Evolutionary conservation across 2,797 vertebrate genomes (phyloP).

Genomic region (Sphenopsis melanotis): DNA sequence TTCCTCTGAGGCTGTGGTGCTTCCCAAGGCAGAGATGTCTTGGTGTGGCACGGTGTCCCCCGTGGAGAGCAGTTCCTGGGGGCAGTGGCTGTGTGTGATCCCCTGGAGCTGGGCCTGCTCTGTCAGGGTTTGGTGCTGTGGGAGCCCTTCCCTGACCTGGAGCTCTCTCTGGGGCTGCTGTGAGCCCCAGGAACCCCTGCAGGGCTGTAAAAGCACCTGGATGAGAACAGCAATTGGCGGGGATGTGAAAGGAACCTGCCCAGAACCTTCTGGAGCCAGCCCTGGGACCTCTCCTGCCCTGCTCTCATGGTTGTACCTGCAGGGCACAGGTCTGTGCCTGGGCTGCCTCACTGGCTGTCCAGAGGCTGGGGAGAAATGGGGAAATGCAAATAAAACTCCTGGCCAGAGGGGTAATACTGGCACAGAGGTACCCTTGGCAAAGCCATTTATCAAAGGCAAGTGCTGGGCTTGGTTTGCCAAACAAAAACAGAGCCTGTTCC

Average conservation of each 20-base stretch:
- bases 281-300: background rate
- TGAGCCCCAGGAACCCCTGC: background rate
- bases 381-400: background rate
- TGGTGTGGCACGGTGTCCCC: background rate
- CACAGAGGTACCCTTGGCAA: background rate
- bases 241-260: background rate
- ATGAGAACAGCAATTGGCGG: background rate
- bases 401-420: background rate
- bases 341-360: background rate
- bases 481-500: background rate
- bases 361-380: background rate
- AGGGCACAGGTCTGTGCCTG: fast-evolving
- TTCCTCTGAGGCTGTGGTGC: background rate
- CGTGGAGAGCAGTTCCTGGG: fast-evolving
- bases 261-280: background rate
- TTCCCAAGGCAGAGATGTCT: background rate
- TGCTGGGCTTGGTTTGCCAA: background rate
- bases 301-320: fast-evolving
- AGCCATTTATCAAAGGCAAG: fast-evolving
- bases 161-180: background rate
- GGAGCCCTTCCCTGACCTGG: background rate
- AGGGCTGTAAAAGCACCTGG: background rate
- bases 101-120: background rate
- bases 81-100: background rate
- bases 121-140: background rate